Percentiles rank a stretch among this genome's conserved stretches.
Evolutionary conservation across 64 coral and sea anemone species (phyloP).

Genomic region (Pocillopora damicornis): DNA sequence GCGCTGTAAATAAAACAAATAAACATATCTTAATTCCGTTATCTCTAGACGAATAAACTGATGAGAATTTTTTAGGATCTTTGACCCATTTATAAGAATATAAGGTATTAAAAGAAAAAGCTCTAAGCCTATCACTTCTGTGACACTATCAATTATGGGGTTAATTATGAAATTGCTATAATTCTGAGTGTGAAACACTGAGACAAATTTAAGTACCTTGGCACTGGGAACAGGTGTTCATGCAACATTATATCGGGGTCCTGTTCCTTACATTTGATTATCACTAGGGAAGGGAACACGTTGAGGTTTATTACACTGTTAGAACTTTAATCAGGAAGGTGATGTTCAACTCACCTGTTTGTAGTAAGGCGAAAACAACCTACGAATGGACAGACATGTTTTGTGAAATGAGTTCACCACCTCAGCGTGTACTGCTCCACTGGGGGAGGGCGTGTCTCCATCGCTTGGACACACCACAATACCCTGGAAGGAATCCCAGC

Average conservation of each 20-base stretch:
- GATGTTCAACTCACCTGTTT: conserved; percentile 41
- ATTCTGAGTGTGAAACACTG: too few relatives aligned
- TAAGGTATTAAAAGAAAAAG: too few relatives aligned
- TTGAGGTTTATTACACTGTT: background rate
- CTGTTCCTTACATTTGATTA: too few relatives aligned
- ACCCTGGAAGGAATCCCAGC: conserved; percentile 61
- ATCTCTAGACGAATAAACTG: background rate
- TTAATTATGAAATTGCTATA: too few relatives aligned
- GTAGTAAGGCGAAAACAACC: conserved; percentile 60
- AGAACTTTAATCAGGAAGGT: background rate
- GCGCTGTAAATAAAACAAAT: conserved; percentile 33
- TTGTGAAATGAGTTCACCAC: conserved; percentile 65
- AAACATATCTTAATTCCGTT: background rate
- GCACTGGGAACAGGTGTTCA: too few relatives aligned
- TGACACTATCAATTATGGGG: too few relatives aligned
- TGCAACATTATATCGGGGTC: too few relatives aligned
- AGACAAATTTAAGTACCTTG: too few relatives aligned
- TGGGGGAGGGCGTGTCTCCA: conserved; percentile 2
- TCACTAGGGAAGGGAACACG: too few relatives aligned
- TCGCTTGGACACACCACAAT: conserved; percentile 62
- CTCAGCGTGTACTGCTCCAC: conserved; percentile 47
- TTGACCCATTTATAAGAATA: too few relatives aligned
- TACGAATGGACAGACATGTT: conserved; percentile 67
- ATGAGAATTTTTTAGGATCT: too few relatives aligned
- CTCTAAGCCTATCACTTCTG: too few relatives aligned